phyloP scores from a whole-genome alignment of 2,113 vertebrate genomes.

The Anas platyrhynchos region DNA sequence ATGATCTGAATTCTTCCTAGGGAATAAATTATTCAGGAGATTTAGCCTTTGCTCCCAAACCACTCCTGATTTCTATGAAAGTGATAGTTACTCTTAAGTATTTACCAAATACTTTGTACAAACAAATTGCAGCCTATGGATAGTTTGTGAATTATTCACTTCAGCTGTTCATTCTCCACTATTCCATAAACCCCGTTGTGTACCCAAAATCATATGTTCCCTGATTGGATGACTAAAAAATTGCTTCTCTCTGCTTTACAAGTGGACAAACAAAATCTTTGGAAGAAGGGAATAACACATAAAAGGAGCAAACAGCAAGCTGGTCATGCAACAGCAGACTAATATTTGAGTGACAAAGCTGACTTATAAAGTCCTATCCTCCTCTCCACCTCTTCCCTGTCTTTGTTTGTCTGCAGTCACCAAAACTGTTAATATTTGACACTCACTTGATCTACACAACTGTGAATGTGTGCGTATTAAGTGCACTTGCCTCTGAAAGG shows the following conservation, averaged over 20 bases:
- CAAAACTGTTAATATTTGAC: background rate
- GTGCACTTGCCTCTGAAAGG: background rate
- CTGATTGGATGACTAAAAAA: constrained; percentile 7
- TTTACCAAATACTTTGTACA: constrained; percentile 55
- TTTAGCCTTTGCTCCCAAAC: constrained; percentile 24
- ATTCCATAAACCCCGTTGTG: background rate
- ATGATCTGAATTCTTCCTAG: background rate
- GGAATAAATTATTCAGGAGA: constrained; percentile 49
- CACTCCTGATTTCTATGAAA: background rate
- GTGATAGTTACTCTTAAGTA: background rate
- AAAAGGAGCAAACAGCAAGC: background rate
- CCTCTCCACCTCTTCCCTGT: rapidly evolving
- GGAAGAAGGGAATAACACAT: background rate
- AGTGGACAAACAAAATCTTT: background rate
- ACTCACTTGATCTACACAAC: background rate
- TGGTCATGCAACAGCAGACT: rapidly evolving
- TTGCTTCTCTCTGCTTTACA: background rate
- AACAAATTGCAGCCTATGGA: constrained; percentile 9
- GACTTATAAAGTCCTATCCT: background rate
- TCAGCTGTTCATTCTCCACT: background rate
- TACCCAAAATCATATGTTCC: background rate
- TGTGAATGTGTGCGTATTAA: rapidly evolving
- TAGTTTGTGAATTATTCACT: constrained; percentile 28
- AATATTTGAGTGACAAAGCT: background rate
- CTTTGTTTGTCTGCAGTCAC: background rate